Percentiles rank a stretch among this genome's conserved stretches.
Conservation (phyloP, 2,113 vertebrate genomes). For the Candoia aspera region DNA sequence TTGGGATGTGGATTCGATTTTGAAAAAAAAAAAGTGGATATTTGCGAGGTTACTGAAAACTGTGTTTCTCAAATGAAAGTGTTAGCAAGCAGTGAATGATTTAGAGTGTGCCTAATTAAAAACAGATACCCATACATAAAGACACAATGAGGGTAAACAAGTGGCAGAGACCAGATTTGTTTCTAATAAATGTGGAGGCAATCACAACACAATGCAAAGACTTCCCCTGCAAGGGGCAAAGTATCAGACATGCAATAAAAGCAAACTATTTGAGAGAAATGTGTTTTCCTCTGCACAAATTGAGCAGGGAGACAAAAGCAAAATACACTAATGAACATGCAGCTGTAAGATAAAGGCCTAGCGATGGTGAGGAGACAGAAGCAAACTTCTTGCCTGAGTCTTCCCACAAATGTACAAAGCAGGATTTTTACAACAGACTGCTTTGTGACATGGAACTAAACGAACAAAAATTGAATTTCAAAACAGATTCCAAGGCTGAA, state of each 20-base stretch:
- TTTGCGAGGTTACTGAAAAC: conserved; percentile 50
- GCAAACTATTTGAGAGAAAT: conserved; percentile 29
- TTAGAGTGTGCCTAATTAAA: conserved; percentile 44
- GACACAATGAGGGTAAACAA: conserved; percentile 31
- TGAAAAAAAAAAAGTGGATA: neutral
- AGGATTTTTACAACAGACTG: conserved; percentile 31
- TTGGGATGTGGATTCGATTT: conserved; percentile 40
- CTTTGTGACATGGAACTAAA: conserved; percentile 39
- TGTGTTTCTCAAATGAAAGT: conserved; percentile 37
- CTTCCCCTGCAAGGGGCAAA: conserved; percentile 37
- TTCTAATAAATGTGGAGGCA: conserved; percentile 35
- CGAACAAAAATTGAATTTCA: conserved; percentile 25
- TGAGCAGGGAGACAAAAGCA: conserved; percentile 37
- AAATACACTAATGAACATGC: conserved; percentile 43
- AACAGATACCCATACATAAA: conserved; percentile 42
- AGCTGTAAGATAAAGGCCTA: conserved; percentile 34
- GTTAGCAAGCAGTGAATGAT: conserved; percentile 33
- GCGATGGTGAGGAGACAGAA: neutral
- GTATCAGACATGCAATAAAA: conserved; percentile 38
- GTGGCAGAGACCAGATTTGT: conserved; percentile 42
- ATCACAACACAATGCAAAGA: conserved; percentile 37
- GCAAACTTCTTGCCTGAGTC: conserved; percentile 17
- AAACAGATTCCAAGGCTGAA: conserved; percentile 13
- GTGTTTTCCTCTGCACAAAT: conserved; percentile 39
- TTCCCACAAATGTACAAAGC: conserved; percentile 20